A percentile compares a stretch with the other conserved stretches of the same genome.
These are phyloP conservation scores for Amblyteles armatorius DNA, from an alignment of 2,888 invertebrate species.

Conservation along the genomic window DNA sequence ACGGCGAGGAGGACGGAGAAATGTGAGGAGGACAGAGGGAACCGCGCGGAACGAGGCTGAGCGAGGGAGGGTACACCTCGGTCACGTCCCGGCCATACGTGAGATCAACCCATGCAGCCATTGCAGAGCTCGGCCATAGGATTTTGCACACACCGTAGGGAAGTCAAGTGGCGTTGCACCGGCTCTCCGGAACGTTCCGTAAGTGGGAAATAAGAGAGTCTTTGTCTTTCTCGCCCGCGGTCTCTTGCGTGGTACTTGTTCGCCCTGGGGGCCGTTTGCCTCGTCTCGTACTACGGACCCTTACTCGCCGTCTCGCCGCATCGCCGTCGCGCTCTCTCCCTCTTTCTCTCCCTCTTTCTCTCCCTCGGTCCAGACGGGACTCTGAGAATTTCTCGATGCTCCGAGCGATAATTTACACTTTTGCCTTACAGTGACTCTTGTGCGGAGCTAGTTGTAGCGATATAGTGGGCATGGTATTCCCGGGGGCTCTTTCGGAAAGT, in stretches of 20 bases:
- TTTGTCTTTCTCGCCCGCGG: slow-evolving; percentile 75
- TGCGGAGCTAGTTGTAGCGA: slow-evolving; percentile 48
- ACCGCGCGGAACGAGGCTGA: slow-evolving; percentile 3
- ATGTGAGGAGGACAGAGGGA: slow-evolving; percentile 9
- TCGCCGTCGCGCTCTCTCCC: slow-evolving; percentile 22
- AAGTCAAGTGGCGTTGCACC: slow-evolving; percentile 74
- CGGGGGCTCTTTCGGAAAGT: slow-evolving; percentile 51
- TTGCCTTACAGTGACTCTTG: slow-evolving; percentile 65
- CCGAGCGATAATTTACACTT: slow-evolving; percentile 72
- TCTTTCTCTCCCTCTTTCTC: slow-evolving; percentile 10
- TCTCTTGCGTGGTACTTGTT: slow-evolving; percentile 56
- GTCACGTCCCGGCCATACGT: slow-evolving; percentile 79
- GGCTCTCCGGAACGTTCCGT: slow-evolving; percentile 69
- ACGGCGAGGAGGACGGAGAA: slow-evolving; percentile 39
- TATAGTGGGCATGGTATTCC: slow-evolving; percentile 27
- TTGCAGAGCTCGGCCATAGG: slow-evolving; percentile 19
- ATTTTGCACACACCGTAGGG: slow-evolving; percentile 35
- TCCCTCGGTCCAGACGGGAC: slow-evolving; percentile 67
- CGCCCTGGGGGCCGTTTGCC: slow-evolving; percentile 59
- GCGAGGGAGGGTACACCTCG: slow-evolving; percentile 68
- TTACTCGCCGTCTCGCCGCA: slow-evolving; percentile 57
- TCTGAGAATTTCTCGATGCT: slow-evolving; percentile 76
- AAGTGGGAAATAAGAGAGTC: slow-evolving; percentile 82
- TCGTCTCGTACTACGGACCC: slow-evolving; percentile 54
- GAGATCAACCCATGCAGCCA: slow-evolving; percentile 71